Conservation (phyloP, 1,140 invertebrate genomes). For the Mercenaria mercenaria region DNA sequence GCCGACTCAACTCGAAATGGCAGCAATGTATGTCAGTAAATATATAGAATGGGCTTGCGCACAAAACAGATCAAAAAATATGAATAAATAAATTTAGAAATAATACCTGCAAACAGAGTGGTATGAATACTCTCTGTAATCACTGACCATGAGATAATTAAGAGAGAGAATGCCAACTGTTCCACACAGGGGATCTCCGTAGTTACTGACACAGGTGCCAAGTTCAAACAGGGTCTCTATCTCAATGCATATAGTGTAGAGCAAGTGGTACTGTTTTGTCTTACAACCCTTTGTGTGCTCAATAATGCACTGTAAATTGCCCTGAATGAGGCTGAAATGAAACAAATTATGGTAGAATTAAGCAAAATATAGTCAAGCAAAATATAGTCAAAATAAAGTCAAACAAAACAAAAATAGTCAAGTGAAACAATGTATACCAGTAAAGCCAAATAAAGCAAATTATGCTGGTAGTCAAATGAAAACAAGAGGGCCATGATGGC, state of each 20-base stretch:
- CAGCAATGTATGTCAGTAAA: no score
- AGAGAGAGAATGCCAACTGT: constrained; percentile 27
- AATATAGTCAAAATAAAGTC: no score
- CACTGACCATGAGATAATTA: not conserved
- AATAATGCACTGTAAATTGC: constrained; percentile 36
- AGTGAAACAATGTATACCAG: no score
- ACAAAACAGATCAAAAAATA: no score
- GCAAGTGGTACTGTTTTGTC: not conserved
- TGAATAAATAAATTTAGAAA: no score
- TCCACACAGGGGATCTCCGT: constrained; percentile 47
- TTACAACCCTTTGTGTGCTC: constrained; percentile 20
- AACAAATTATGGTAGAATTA: not conserved
- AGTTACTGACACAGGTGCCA: constrained; percentile 41
- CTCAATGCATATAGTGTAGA: constrained; percentile 5
- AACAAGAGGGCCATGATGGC: no score
- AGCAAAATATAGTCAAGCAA: not conserved
- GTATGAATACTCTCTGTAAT: not conserved
- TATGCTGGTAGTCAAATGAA: no score
- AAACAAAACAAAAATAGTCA: no score
- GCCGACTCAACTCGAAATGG: no score
- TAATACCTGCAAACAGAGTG: constrained; percentile 55
- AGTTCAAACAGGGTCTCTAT: constrained; percentile 10
- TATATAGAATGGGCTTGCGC: no score
- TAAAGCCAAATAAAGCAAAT: no score
- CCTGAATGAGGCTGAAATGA: constrained; percentile 11